phyloP scores from a whole-genome alignment of 2,888 invertebrate genomes.

The Steromphala cineraria region DNA sequence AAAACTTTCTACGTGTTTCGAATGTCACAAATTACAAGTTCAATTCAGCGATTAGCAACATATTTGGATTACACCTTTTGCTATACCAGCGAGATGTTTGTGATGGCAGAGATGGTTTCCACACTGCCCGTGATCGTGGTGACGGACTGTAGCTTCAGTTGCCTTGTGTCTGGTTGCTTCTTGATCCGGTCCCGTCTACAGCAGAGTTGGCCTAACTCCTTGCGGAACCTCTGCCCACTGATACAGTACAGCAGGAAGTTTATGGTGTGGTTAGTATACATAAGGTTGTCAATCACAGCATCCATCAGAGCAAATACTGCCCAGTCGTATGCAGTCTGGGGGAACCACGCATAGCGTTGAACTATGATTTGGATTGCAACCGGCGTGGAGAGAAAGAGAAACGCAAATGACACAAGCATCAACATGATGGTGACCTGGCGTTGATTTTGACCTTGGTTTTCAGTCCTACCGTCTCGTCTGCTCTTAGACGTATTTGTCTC shows the following conservation, averaged over 20 bases:
- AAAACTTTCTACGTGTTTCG: no score
- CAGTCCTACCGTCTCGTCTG: no score
- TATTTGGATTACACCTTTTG: no score
- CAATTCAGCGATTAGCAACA: no score
- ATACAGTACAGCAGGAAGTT: constrained; percentile 37
- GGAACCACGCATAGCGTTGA: constrained; percentile 29
- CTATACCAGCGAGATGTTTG: no score
- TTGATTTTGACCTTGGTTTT: not conserved
- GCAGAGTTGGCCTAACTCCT: constrained; percentile 21
- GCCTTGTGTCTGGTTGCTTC: no score
- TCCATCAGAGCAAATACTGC: constrained; percentile 24
- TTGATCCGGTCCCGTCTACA: not conserved
- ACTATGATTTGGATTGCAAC: constrained; percentile 28
- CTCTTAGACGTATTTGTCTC: not conserved
- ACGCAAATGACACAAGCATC: constrained; percentile 35
- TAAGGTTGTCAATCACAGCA: constrained; percentile 37
- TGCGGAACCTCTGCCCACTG: constrained; percentile 31
- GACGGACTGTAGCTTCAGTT: no score
- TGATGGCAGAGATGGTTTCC: no score
- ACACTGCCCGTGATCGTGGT: no score
- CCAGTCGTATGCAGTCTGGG: not conserved
- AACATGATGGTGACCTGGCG: constrained; percentile 33
- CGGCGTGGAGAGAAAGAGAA: constrained; percentile 34
- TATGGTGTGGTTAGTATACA: constrained; percentile 40
- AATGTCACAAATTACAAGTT: no score